Evolutionary conservation across 2,888 invertebrate genomes (phyloP).

Genomic region (Acholoe squamosa): DNA sequence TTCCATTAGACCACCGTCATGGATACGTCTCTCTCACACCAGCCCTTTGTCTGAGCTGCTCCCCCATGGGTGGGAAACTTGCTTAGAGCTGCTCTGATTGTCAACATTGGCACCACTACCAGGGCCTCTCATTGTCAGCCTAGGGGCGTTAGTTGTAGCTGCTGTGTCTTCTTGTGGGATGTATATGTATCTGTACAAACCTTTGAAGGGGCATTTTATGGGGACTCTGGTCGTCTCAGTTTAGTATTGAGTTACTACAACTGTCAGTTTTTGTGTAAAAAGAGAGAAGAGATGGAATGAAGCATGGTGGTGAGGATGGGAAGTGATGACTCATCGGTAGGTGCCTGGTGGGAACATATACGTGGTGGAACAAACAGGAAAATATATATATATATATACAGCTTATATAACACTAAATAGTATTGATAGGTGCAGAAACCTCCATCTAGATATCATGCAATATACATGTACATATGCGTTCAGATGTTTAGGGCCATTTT

Average conservation of each 20-base stretch:
- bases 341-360: conserved; percentile 27
- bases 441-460: too few relatives aligned
- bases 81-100: background rate
- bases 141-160: background rate
- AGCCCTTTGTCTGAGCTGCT: background rate
- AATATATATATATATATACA: too few relatives aligned
- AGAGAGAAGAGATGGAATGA: background rate
- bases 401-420: too few relatives aligned
- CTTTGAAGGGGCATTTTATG: conserved; percentile 48
- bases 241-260: conserved; percentile 24
- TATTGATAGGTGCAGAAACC: too few relatives aligned
- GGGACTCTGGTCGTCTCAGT: background rate
- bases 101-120: background rate
- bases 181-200: background rate
- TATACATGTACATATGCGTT: too few relatives aligned
- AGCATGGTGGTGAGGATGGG: background rate
- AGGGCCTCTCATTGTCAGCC: background rate
- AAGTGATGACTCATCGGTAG: background rate
- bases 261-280: conserved; percentile 57
- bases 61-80: conserved; percentile 28
- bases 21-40: conserved; percentile 55
- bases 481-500: too few relatives aligned
- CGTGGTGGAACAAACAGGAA: too few relatives aligned
- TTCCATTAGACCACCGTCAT: conserved; percentile 5
- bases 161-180: background rate